These are phyloP conservation scores for Psix sp. DNA, from an alignment of 1,140 invertebrate species.

Conservation along the genomic window DNA sequence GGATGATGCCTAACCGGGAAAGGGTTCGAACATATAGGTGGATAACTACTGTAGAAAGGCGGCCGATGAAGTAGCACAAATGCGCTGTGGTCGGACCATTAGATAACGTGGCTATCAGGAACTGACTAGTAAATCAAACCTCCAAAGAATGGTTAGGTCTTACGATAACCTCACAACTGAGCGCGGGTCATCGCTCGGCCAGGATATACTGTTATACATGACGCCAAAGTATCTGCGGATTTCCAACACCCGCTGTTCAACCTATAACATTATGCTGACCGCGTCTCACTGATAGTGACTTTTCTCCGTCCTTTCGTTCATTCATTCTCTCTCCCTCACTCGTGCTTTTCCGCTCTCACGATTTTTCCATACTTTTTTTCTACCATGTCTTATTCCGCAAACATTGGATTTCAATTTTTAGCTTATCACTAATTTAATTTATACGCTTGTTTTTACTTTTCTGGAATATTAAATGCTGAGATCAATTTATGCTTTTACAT, in stretches of 20 bases:
- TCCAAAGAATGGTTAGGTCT: constrained; percentile 63
- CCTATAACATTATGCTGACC: constrained; percentile 51
- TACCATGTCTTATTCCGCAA: neutral
- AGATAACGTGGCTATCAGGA: constrained; percentile 55
- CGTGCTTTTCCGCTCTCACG: neutral
- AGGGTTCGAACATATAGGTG: constrained; percentile 12
- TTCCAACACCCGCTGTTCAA: constrained; percentile 38
- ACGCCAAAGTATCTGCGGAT: constrained; percentile 53
- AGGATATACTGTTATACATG: constrained; percentile 48
- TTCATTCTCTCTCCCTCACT: constrained; percentile 20
- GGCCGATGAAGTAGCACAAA: constrained; percentile 30
- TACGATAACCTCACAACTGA: constrained; percentile 56
- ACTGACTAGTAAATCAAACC: constrained; percentile 64
- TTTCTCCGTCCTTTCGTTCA: constrained; percentile 26
- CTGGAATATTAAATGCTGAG: no score
- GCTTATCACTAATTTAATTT: no score
- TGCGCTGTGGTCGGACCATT: constrained; percentile 28
- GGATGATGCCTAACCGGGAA: neutral
- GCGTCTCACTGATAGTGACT: constrained; percentile 52
- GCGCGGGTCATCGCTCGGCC: constrained; percentile 49
- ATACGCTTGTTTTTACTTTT: no score
- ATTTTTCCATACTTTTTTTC: constrained; percentile 3
- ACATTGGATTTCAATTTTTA: no score
- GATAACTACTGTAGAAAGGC: constrained; percentile 40
- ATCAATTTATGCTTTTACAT: no score